Evolutionary conservation across 2,888 invertebrate species (phyloP).

Genomic region (Tachina lurida): DNA sequence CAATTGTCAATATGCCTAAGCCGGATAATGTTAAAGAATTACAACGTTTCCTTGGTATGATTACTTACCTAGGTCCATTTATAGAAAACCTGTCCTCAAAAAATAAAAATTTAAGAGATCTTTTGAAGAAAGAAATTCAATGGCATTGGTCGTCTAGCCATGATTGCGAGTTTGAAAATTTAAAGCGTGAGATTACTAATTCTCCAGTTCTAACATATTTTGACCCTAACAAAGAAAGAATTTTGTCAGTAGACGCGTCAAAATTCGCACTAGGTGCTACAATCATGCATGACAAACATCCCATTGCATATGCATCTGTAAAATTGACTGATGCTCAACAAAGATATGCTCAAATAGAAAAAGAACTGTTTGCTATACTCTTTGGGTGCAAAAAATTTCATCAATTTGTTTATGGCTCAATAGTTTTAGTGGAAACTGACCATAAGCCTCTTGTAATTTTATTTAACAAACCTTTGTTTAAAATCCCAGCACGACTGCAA

Average conservation of each 20-base stretch:
- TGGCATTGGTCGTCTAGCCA: neutral
- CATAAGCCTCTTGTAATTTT: neutral
- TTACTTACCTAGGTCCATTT: conserved; percentile 67
- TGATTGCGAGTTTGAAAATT: neutral
- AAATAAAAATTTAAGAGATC: conserved; percentile 24
- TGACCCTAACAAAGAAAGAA: neutral
- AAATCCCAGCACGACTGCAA: neutral
- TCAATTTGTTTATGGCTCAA: neutral
- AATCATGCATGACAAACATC: neutral
- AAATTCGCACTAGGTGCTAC: no score
- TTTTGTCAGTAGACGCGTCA: no score
- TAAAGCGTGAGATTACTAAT: neutral
- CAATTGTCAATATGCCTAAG: conserved; percentile 45
- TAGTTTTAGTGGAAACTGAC: neutral
- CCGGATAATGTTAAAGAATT: conserved; percentile 40
- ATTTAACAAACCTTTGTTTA: neutral
- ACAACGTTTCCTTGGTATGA: conserved; percentile 61
- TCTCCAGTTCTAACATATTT: neutral
- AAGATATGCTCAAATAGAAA: neutral
- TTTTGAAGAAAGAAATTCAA: conserved; percentile 63
- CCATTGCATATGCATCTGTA: neutral
- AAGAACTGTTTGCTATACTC: neutral
- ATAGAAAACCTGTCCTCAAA: no score
- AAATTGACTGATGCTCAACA: neutral
- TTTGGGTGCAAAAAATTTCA: neutral